Evolutionary conservation across 2,797 vertebrate species (phyloP).

Genomic region (Chaetophractus vellerosus): DNA sequence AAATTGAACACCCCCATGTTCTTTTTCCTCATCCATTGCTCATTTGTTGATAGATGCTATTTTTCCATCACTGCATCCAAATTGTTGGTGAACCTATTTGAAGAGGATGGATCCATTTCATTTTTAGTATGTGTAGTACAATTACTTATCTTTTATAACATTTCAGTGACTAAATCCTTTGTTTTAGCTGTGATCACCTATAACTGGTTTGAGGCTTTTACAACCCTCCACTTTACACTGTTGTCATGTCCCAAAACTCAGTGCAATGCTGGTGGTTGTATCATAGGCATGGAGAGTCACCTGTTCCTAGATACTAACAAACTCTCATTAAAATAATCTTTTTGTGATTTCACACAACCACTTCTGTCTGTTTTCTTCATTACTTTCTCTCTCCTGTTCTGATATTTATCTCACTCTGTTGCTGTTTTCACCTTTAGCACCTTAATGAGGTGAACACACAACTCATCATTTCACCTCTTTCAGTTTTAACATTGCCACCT

Average conservation of each 20-base stretch:
- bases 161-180: constrained; percentile 76
- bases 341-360: constrained; percentile 78
- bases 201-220: constrained; percentile 82
- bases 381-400: constrained; percentile 75
- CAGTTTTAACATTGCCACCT: too few relatives aligned
- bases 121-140: constrained; percentile 78
- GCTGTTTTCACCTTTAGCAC: constrained; percentile 72
- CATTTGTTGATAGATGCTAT: constrained; percentile 78
- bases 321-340: constrained; percentile 74
- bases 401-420: not conserved
- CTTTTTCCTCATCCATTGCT: too few relatives aligned
- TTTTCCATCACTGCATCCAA: constrained; percentile 79
- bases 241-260: constrained; percentile 69
- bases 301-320: constrained; percentile 59
- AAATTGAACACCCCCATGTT: too few relatives aligned
- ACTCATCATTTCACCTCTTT: too few relatives aligned
- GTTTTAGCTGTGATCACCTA: constrained; percentile 81
- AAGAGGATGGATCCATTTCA: constrained; percentile 76
- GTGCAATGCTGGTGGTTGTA: not conserved
- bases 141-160: constrained; percentile 79
- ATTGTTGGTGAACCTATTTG: constrained; percentile 69
- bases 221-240: constrained; percentile 80
- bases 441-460: constrained; percentile 66
- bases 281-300: not conserved
- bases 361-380: constrained; percentile 82